Base-by-base conservation (phyloP, 2,113 vertebrate genomes). In the Delphinus delphis region DNA sequence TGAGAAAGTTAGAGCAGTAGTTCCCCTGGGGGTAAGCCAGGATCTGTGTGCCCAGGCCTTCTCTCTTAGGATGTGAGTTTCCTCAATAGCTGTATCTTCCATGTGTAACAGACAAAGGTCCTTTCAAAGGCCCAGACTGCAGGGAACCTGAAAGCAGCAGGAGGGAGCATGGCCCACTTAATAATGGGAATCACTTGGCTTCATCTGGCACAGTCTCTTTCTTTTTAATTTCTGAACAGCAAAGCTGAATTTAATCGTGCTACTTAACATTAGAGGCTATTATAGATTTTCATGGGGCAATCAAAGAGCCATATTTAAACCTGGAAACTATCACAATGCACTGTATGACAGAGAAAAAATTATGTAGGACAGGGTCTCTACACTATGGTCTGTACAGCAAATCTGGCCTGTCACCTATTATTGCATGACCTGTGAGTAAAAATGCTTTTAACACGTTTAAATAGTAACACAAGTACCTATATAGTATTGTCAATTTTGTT, bases 381-480 rank as follows among this genome's bases (percentile, higher is more conserved):
- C 33, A 3, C 60, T 41, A 11, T 65, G 10, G 9, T 25, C 60
- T 44, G 5, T 33, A 60, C 6, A 62, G 28, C 55, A 62, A 44
- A 26, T 63, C 25, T 97, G 84, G 20, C 47, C 47, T 87, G n/a
- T n/a, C 38, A 65, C 55, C 15, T 83, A 36, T 26, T 76, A 65
- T 73, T 77, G 47, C n/a, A 38, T 38, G 11, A 13, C 33, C 20
- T 21, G 18, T 63, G 58, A 80, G 60, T 60, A 50, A 73, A 26
- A 97, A 80, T 53, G 36, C 3, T n/a, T 63, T 89, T 89, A 87
- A 36, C 10, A 87, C 67, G 89, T 91, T 86, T 13, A 87, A 71
- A 36, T 73, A n/a, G 1, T 65, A 76, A 23, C 14, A 8, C 18
- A 31, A 70, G 3, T 73, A 55, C 38, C 31, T 95, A 9, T 58